Evolutionary conservation across 2,888 invertebrate species (phyloP).

Genomic region (Eristalis pertinax): DNA sequence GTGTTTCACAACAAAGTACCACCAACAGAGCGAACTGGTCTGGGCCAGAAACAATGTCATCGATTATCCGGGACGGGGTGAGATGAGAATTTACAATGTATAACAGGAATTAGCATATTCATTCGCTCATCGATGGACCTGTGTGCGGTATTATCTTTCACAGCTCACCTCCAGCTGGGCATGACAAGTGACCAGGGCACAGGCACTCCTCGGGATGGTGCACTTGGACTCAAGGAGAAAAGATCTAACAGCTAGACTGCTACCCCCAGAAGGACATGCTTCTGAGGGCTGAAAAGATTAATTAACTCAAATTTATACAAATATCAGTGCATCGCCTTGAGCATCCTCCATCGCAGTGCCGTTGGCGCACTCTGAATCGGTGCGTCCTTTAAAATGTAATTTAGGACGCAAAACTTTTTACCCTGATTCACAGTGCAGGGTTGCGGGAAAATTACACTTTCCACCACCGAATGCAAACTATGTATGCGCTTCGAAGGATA

Average conservation of each 20-base stretch:
- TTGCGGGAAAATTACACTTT: background rate
- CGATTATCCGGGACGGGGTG: background rate
- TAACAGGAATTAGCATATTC: background rate
- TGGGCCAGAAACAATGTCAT: background rate
- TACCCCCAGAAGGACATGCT: background rate
- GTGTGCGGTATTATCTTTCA: background rate
- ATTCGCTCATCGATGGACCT: background rate
- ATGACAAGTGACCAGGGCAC: no score
- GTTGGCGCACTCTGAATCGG: background rate
- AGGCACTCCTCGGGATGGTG: background rate
- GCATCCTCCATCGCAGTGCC: no score
- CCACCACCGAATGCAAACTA: conserved; percentile 26
- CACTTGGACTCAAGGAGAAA: background rate
- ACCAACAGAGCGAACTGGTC: no score
- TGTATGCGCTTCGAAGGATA: background rate
- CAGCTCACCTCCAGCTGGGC: no score
- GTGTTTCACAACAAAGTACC: no score
- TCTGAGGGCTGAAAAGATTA: background rate
- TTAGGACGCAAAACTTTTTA: background rate
- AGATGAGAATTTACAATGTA: background rate
- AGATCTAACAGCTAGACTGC: background rate
- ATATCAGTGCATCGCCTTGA: background rate
- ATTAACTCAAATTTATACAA: background rate
- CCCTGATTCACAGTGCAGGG: background rate
- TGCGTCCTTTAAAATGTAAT: background rate